phyloP scores from a whole-genome alignment of 2,888 invertebrate species.

The Dascillus cervinus region DNA sequence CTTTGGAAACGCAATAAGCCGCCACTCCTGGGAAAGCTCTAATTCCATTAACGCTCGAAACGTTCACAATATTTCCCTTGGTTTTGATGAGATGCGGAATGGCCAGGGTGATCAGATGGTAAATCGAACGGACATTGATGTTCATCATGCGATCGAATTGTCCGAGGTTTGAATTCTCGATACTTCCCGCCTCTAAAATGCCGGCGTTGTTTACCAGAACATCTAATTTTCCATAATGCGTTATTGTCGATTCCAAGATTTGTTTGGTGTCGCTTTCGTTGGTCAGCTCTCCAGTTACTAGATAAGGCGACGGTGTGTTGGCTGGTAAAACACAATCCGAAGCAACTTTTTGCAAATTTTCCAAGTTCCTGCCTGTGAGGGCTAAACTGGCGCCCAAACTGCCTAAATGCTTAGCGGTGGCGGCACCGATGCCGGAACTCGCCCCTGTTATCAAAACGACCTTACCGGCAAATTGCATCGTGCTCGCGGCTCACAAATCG shows the following conservation, averaged over 20 bases:
- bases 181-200: constrained; percentile 69
- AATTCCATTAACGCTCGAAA: constrained; percentile 90
- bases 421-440: constrained; percentile 80
- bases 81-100: constrained; percentile 76
- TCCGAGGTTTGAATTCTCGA: constrained; percentile 77
- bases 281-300: constrained; percentile 63
- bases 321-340: constrained; percentile 46
- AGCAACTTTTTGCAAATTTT: constrained; percentile 57
- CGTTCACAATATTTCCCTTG: constrained; percentile 90
- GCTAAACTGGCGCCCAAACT: constrained; percentile 68
- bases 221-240: constrained; percentile 69
- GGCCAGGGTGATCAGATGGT: constrained; percentile 77
- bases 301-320: constrained; percentile 44
- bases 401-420: constrained; percentile 70
- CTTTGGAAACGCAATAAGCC: constrained; percentile 89
- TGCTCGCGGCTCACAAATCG: no score
- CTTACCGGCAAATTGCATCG: constrained; percentile 59
- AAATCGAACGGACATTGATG: constrained; percentile 77
- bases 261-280: constrained; percentile 65
- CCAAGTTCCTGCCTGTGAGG: constrained; percentile 61
- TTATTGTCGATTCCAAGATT: constrained; percentile 63
- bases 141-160: constrained; percentile 88
- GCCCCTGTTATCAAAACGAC: constrained; percentile 72
- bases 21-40: constrained; percentile 84
- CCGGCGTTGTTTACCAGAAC: constrained; percentile 90